Evolutionary conservation across 2,113 vertebrate genomes (phyloP).

Genomic region (Poeciliopsis retropinna): DNA sequence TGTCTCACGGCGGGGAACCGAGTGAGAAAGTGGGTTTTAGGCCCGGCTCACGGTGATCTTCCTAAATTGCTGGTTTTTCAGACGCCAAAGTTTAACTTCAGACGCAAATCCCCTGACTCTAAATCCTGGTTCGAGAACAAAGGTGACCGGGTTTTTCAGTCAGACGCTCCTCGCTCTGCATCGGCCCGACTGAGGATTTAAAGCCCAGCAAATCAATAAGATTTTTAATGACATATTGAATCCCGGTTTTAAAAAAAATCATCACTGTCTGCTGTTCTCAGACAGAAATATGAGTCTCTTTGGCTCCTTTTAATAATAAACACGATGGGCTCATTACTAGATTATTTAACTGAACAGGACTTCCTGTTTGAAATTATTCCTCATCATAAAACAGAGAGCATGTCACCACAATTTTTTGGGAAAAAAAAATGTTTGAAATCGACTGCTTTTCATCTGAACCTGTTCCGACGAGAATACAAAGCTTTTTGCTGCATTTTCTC

Average conservation of each 20-base stretch:
- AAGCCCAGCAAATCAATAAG: conserved; percentile 8
- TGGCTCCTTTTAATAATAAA: neutral
- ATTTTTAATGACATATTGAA: conserved; percentile 29
- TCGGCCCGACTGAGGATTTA: conserved; percentile 1
- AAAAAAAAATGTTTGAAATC: neutral
- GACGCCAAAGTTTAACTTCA: conserved; percentile 18
- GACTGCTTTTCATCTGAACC: neutral
- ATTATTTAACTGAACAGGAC: neutral
- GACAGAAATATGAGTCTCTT: neutral
- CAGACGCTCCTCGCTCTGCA: neutral
- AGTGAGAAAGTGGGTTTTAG: neutral
- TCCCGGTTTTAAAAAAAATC: conserved; percentile 6
- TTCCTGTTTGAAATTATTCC: neutral
- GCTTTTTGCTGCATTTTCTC: neutral
- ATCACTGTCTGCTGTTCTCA: neutral
- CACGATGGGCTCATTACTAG: neutral
- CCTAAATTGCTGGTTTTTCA: conserved; percentile 16
- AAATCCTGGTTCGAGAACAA: conserved; percentile 36
- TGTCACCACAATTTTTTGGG: neutral
- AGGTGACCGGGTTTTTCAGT: conserved; percentile 25
- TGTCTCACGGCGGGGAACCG: conserved; percentile 4
- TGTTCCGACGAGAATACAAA: neutral
- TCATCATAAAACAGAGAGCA: neutral
- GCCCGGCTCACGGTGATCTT: conserved; percentile 1
- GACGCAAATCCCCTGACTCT: conserved; percentile 14